Base-by-base conservation (phyloP, 2,888 invertebrate genomes). In the Harpalus rufipes region DNA sequence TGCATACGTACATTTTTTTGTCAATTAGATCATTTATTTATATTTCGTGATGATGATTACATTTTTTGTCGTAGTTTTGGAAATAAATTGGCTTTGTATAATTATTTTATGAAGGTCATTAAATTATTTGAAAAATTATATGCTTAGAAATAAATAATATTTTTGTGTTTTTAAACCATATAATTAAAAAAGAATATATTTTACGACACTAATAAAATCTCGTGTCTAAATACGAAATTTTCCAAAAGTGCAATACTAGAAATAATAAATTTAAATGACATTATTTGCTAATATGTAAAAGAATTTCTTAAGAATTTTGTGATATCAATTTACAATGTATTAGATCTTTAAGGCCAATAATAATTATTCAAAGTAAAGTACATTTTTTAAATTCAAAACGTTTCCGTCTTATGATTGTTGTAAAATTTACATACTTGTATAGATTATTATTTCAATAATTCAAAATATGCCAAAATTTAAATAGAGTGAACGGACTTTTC, bases 211-310 rank as follows among this genome's bases (percentile, higher is more conserved):
- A 51, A 51, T 14, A 61, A 61, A 18, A 61, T 61, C 16, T 61
- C 18, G 16, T 61, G 18, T 16, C 18, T 61, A 61, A 25, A 25
- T 21, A 3, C 2, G 1, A 51, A 51, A 51, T 21, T 63, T 63
- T 63, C 12, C 10, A 25, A 41, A 68, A 4, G n/a, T 32, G 14
- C 32, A 68, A 68, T 8, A 68, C 39, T 68, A 6, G 63, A 18
- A 12, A 63, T 14, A 39, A 8, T 74, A 41, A 44, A 16, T 74
- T 41, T 74, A 44, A 74, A 74, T 68, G 68, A 41, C 68, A 68
- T 44, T 44, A 74, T 74, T 44, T 74, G 59, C 25, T 2, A 68
- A 39, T 16, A 68, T 68, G 14, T 39, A 32, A 32, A 32, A 68
- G n/a, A 68, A 68, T 32, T 32, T n/a, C 12, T 68, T 39, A 12